A percentile compares a stretch with the other conserved stretches of the same genome.
Evolutionary conservation across 2,113 vertebrate genomes (phyloP).

Genomic region (Sprattus sprattus): DNA sequence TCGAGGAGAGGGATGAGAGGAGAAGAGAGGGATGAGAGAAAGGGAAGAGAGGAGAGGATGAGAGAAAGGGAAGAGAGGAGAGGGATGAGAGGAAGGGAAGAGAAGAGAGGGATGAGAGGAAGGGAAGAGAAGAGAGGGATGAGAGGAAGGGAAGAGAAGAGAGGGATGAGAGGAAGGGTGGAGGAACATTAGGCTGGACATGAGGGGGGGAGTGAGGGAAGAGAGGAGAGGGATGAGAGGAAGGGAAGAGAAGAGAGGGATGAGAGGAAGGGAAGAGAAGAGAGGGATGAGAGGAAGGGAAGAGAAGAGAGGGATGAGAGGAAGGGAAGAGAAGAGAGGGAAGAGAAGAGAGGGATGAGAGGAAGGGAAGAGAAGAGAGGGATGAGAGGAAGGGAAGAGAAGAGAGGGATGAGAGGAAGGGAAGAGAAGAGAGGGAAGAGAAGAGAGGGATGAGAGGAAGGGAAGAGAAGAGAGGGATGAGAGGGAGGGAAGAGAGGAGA

Average conservation of each 20-base stretch:
- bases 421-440: no score
- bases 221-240: slow-evolving; percentile 35
- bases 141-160: no score
- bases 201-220: slow-evolving; percentile 17
- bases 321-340: no score
- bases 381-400: slow-evolving; percentile 41
- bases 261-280: slow-evolving; percentile 38
- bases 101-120: slow-evolving; percentile 36
- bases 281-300: slow-evolving; percentile 42
- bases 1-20: slow-evolving; percentile 47
- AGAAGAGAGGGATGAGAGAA: no score
- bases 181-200: slow-evolving; percentile 24
- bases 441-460: slow-evolving; percentile 37
- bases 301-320: slow-evolving; percentile 34
- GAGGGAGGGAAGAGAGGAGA: slow-evolving; percentile 33
- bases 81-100: slow-evolving; percentile 43
- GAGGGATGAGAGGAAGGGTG: slow-evolving; percentile 41
- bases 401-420: slow-evolving; percentile 39
- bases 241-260: slow-evolving; percentile 33
- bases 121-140: no score
- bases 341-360: slow-evolving; percentile 34
- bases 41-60: background rate
- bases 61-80: slow-evolving; percentile 35
- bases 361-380: slow-evolving; percentile 31
- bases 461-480: slow-evolving; percentile 34